Evolutionary conservation across 2,888 invertebrate species (phyloP).

Genomic region (Epistrophella euchroma): DNA sequence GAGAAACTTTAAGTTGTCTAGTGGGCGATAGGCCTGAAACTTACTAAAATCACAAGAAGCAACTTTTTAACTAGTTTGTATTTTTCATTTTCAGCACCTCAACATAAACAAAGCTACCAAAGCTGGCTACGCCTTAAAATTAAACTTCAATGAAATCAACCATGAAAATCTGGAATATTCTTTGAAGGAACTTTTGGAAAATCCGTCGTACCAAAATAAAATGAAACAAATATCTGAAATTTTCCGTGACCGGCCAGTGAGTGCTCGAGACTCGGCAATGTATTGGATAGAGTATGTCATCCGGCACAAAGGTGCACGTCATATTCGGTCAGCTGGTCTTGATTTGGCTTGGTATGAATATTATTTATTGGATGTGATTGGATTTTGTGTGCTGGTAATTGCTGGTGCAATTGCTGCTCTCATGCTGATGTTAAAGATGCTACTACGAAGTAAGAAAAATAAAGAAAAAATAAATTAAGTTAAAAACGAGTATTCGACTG

Average conservation of each 20-base stretch:
- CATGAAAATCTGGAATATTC: slow-evolving; percentile 78
- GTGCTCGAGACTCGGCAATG: slow-evolving; percentile 81
- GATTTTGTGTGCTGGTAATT: slow-evolving; percentile 54
- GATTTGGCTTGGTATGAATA: slow-evolving; percentile 83
- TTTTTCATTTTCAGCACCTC: slow-evolving; percentile 78
- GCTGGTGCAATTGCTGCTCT: slow-evolving; percentile 76
- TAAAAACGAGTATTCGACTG: too few species aligned
- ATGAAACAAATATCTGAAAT: slow-evolving; percentile 80
- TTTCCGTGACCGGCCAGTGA: slow-evolving; percentile 82
- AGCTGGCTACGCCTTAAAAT: slow-evolving; percentile 81
- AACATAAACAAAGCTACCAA: slow-evolving; percentile 82
- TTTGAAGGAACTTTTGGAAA: slow-evolving; percentile 81
- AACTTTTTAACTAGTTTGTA: too few species aligned
- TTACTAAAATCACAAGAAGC: too few species aligned
- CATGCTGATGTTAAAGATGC: neutral
- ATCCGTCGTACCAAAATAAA: slow-evolving; percentile 81
- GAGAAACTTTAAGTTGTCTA: too few species aligned
- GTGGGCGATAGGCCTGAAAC: too few species aligned
- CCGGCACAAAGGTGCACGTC: slow-evolving; percentile 82
- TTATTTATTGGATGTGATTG: slow-evolving; percentile 82
- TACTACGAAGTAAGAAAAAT: neutral
- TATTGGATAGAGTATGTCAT: slow-evolving; percentile 84
- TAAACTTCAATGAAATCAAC: slow-evolving; percentile 82
- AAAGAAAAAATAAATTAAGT: slow-evolving; percentile 23
- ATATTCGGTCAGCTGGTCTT: slow-evolving; percentile 81